phyloP scores from a whole-genome alignment of 2,113 vertebrate genomes.

The Acrocephalus arundinaceus region DNA sequence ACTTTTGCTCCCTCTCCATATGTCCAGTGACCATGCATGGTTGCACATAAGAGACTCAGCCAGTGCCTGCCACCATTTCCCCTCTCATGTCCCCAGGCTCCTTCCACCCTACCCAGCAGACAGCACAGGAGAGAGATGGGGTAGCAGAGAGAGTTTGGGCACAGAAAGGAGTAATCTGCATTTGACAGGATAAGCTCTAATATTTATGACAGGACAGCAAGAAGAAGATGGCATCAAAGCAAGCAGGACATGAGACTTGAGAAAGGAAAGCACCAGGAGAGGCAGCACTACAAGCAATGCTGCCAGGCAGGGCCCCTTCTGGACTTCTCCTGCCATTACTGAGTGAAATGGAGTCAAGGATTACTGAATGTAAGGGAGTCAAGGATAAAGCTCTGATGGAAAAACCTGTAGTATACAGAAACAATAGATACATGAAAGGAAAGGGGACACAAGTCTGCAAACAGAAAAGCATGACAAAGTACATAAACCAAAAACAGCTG shows the following conservation, averaged over 20 bases:
- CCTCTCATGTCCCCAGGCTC: neutral
- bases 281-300: neutral
- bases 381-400: neutral
- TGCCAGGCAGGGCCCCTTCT: neutral
- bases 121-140: accelerated
- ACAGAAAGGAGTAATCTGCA: neutral
- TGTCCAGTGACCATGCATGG: neutral
- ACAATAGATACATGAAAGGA: neutral
- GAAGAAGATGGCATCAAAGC: neutral
- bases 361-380: no score
- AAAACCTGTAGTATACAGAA: neutral
- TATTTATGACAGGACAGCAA: neutral
- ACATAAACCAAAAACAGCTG: neutral
- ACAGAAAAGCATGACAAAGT: neutral
- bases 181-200: neutral
- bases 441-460: neutral
- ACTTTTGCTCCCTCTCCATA: neutral
- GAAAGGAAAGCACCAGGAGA: neutral
- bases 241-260: neutral
- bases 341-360: neutral
- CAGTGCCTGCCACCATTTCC: neutral
- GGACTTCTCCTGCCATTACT: neutral
- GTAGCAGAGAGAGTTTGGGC: accelerated
- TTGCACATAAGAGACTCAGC: neutral
- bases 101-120: no score